Base-by-base conservation (phyloP, 35 echinoderm and acorn worm genomes). In the Diadema setosum region DNA sequence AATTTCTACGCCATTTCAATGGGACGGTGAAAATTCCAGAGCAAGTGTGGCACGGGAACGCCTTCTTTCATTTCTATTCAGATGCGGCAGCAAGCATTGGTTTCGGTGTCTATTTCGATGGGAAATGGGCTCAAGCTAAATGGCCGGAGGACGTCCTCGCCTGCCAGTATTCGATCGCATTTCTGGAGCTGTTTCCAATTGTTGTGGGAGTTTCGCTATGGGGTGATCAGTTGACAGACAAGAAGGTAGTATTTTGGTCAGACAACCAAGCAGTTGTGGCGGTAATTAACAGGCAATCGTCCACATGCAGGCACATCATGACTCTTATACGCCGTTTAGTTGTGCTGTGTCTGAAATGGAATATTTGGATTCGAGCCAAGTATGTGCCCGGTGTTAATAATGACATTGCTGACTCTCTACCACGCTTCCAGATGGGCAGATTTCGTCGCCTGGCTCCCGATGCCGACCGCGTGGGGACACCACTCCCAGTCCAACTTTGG, bases 401-500 rank as follows among this genome's bases (percentile, higher is more conserved):
- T 56, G 32, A 49, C n/a, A 88, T 88, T 18, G 86, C 86, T 55
- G 86, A 88, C 58, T 39, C 86, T 30, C 33, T 80, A 0, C 80
- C 86, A 15, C 86, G 69, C 20, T 88, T 88, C 40, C 86, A 88
- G 86, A 39, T 27, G 29, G 42, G 3, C 7, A 25, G 48, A 5
- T 88, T 88, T n/a, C 25, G 70, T 6, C 6, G 20, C 9, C 6
- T 34, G n/a, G 86, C 86, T 17, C 67, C 86, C 4, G n/a, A 18
- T 23, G 86, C 86, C 31, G 70, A 49, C 27, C 18, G 1, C 5
- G 5, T 5, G 15, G 58, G 58, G 18, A 15, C 9, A 20, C 9
- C 18, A 20, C n/a, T 61, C 6, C 58, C 58, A 5, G 30, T 16
- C 58, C 58, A 4, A 24, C 58, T 61, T 5, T 61, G 3, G 58